Base-by-base conservation (phyloP, 2,888 invertebrate genomes). In the Stenchaetothrips biformis region DNA sequence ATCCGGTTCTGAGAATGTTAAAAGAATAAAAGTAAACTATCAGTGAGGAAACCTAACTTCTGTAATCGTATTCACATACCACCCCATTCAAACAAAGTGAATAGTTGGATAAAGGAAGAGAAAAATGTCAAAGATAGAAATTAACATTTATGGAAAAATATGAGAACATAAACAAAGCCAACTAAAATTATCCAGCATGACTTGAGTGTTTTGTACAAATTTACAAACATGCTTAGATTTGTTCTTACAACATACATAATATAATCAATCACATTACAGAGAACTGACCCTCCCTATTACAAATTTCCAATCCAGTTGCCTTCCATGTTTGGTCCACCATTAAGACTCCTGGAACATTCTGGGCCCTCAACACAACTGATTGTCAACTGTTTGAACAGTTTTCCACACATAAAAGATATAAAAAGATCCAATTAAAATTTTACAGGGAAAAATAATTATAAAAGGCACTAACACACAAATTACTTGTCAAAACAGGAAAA, bases 121-220 rank as follows among this genome's bases (percentile, higher is more conserved):
- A 67, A n/a, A 21, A n/a, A 7, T 25, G 67, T 9, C 67, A 74
- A n/a, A 11, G 25, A 4, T 74, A 74, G 67, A 74, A 74, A 74
- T 74, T 74, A 74, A 74, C 67, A 21, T 74, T 74, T 74, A 74
- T 74, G 21, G 25, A 74, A 74, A 74, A 74, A 74, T 74, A 74
- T 74, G 67, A 74, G 67, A 74, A 74, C 67, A 74, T 74, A 74
- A 74, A 74, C 67, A 74, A 74, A 74, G 67, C 67, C 25, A 74
- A 74, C 67, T 74, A 25, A 53, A 74, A 74, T 74, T 74, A 74
- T 74, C 25, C 67, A 74, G 67, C 67, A 74, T 74, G 67, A 74
- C 67, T 74, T 74, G 25, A 25, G 25, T 74, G 25, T 11, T 74
- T 67, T 74, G 21, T 25, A 74, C 67, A 74, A 74, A 74, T 74